Evolutionary conservation across 2,113 vertebrate species (phyloP), one percentile per base, ranked within the genome.

Genomic region (Chascanopsetta lugubris): DNA sequence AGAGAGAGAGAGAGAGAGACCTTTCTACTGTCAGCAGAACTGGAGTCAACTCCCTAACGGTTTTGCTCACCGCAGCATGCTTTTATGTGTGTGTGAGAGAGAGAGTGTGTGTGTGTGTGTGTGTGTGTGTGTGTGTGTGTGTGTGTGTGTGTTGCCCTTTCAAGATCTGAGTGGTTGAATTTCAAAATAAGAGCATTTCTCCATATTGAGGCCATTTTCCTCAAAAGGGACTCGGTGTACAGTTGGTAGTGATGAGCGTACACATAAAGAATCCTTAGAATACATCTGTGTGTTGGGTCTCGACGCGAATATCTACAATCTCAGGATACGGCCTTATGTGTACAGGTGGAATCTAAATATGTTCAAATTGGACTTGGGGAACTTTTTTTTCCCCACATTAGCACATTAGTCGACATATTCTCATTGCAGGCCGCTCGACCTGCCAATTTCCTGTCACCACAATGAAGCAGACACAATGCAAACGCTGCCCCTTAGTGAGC

Each of bases 1-100:
- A 78, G 67, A 77, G 66, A 76, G 75, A 77, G 56, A 84, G 76
- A 71, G 63, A n/a, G 74, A 45, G 40, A 54, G 73, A 78, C 83
- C 68, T 74, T 82, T 86, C 84, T 80, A 74, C 77, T 83, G 87
- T 89, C 87, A 89, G 87, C 85, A 87, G 71, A 89, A 85, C 58
- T 85, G 60, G 82, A 79, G 83, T 76, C 24, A 79, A 80, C 69
- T 87, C 80, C 84, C 84, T 69, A 66, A 82, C 45, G 75, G 72
- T 67, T 62, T 15, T 27, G 49, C 55, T 58, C 18, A 67, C n/a
- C 65, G 71, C 42, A 51, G 56, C 27, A 6, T 9, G 50, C 18
- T 51, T 80, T 58, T 42, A 61, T 45, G 49, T 29, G 43, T 46
- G 8, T 51, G 24, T 55, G 61, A 25, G 29, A 45, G 57, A 51